A percentile compares a stretch with the other conserved stretches of the same genome.
These are phyloP conservation scores for Myrmophylax atrothorax DNA, from an alignment of 2,113 vertebrate species.

Conservation along the genomic window DNA sequence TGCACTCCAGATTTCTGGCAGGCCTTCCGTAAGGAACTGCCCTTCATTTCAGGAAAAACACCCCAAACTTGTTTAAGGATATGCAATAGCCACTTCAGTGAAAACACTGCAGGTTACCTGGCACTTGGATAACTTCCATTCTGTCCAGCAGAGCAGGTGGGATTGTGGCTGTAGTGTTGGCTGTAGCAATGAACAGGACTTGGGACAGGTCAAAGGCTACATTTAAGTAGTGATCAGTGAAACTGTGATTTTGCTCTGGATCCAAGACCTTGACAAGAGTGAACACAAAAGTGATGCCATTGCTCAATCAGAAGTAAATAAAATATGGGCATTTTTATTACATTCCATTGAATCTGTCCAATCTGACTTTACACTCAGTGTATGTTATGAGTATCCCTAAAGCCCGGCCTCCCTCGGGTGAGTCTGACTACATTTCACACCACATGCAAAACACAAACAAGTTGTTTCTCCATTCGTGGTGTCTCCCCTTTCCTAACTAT, in stretches of 20 bases:
- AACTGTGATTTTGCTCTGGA: slow-evolving; percentile 97
- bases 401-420: not conserved
- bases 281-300: not conserved
- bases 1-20: not conserved
- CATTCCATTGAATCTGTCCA: not conserved
- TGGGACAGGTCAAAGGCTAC: slow-evolving; percentile 97
- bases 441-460: not conserved
- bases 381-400: not conserved
- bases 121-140: slow-evolving; percentile 95
- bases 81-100: not conserved
- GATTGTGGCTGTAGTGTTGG: slow-evolving; percentile 92
- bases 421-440: not conserved
- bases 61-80: not conserved
- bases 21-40: not conserved
- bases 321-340: not conserved
- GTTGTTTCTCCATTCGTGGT: not conserved
- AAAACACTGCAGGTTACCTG: slow-evolving; percentile 78
- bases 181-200: slow-evolving; percentile 97
- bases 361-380: not conserved
- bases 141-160: slow-evolving; percentile 93
- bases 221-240: slow-evolving; percentile 96
- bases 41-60: not conserved
- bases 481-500: not conserved
- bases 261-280: slow-evolving; percentile 85
- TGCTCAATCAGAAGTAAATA: not conserved